These are phyloP conservation scores for Emys orbicularis DNA, from an alignment of 2,797 vertebrate species.

Conservation along the genomic window DNA sequence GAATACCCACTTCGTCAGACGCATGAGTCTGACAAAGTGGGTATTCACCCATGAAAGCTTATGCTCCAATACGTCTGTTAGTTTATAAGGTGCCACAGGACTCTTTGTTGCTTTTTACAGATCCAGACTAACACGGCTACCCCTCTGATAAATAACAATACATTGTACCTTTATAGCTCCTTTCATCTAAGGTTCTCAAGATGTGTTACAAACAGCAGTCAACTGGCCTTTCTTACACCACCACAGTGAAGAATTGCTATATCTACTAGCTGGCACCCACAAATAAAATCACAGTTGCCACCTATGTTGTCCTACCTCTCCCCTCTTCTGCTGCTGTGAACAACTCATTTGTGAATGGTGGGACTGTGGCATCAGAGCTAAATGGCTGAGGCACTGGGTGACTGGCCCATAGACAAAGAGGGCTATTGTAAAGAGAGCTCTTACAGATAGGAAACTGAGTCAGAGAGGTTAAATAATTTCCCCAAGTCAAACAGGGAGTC, in stretches of 20 bases:
- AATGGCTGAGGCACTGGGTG: not conserved
- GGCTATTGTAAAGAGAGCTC: not conserved
- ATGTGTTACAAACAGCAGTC: not conserved
- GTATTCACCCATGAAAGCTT: too few relatives aligned
- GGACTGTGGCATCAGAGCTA: fast-evolving
- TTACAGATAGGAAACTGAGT: not conserved
- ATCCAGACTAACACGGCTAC: too few relatives aligned
- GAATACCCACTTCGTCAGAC: too few relatives aligned
- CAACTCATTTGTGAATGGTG: not conserved
- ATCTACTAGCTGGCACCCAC: not conserved
- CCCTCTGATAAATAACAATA: not conserved
- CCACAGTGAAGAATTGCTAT: not conserved
- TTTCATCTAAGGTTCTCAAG: not conserved
- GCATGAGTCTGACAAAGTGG: too few relatives aligned
- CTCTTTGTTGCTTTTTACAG: too few relatives aligned
- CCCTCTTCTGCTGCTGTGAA: not conserved
- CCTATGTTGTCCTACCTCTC: not conserved
- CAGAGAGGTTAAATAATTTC: not conserved
- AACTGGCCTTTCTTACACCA: not conserved
- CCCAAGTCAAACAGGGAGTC: not conserved
- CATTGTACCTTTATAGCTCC: not conserved
- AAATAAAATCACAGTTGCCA: not conserved
- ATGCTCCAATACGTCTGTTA: too few relatives aligned
- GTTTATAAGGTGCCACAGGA: too few relatives aligned
- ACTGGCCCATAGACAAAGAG: not conserved